A percentile compares a stretch with the other conserved stretches of the same genome.
These are phyloP conservation scores for Aurelia sp. DNA, from an alignment of 30 jellyfish, hydroid and myxozoan species.

Conservation along the genomic window DNA sequence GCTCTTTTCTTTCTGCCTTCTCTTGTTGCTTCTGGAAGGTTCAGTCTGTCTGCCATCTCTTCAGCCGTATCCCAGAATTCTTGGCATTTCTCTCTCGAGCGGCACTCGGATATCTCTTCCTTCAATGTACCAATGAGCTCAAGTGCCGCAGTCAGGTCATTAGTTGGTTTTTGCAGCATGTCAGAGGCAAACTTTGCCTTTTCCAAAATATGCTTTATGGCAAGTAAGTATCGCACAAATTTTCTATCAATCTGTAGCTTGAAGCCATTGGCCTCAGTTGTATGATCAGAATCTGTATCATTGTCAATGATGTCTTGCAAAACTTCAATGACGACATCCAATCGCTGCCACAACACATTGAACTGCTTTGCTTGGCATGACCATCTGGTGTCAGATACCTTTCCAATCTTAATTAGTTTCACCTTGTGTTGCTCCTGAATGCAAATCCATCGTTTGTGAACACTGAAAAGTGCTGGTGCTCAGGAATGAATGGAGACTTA, in stretches of 20 bases:
- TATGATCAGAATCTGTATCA: conserved; percentile 13
- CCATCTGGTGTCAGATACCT: conserved; percentile 48
- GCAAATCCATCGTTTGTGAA: conserved; percentile 17
- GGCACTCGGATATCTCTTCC: conserved; percentile 11
- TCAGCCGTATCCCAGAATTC: conserved; percentile 32
- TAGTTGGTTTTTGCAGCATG: too few relatives aligned
- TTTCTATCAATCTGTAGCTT: conserved; percentile 40
- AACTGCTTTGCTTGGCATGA: conserved; percentile 61
- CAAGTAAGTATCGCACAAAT: conserved; percentile 43
- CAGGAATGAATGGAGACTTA: conserved; percentile 27
- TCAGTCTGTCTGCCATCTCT: conserved; percentile 28
- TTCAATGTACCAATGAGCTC: conserved; percentile 24
- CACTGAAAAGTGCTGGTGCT: conserved; percentile 55
- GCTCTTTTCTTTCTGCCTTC: conserved; percentile 25
- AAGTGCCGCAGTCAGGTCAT: conserved; percentile 32
- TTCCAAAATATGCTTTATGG: too few relatives aligned
- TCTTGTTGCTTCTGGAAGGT: conserved; percentile 9
- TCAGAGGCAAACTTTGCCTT: too few relatives aligned
- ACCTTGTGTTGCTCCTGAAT: conserved; percentile 6
- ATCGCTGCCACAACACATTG: conserved; percentile 18
- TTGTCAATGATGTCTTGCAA: conserved; percentile 29
- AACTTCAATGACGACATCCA: conserved; percentile 9
- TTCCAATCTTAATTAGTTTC: conserved; percentile 38
- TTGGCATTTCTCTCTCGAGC: conserved; percentile 11
- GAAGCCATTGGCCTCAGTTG: conserved; percentile 48